Evolutionary conservation across 2,888 invertebrate genomes (phyloP).

Genomic region (Lochmaea crataegi): DNA sequence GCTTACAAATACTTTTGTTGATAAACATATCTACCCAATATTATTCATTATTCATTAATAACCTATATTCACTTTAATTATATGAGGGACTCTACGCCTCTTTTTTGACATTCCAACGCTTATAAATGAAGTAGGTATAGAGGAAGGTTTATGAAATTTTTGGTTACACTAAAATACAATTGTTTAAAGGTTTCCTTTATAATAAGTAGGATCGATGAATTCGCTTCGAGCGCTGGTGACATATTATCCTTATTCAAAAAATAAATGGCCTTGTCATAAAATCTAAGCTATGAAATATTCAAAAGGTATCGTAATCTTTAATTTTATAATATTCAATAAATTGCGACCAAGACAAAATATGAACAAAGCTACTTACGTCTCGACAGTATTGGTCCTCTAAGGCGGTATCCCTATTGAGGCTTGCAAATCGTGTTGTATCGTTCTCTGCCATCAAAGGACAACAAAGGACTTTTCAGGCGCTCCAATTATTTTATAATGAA

Average conservation of each 20-base stretch:
- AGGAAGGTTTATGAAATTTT: too few species aligned
- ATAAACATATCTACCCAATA: too few species aligned
- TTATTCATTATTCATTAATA: too few species aligned
- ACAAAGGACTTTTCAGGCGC: conserved; percentile 55
- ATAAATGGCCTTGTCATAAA: background rate
- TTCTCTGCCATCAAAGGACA: conserved; percentile 56
- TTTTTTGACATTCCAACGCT: too few species aligned
- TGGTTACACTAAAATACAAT: too few species aligned
- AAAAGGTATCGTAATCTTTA: background rate
- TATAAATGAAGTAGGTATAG: too few species aligned
- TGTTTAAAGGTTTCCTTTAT: too few species aligned
- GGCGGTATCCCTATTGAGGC: conserved; percentile 38
- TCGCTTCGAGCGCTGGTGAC: too few species aligned
- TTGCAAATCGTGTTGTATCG: conserved; percentile 58
- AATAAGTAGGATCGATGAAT: too few species aligned
- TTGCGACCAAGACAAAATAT: conserved; percentile 19
- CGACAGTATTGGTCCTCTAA: conserved; percentile 29
- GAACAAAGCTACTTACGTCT: conserved; percentile 36
- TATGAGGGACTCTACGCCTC: too few species aligned
- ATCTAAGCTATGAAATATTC: background rate
- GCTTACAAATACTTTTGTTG: too few species aligned
- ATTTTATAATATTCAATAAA: conserved; percentile 14
- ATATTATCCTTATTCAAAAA: background rate
- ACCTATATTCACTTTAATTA: too few species aligned
- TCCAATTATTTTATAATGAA: conserved; percentile 58